phyloP scores from a whole-genome alignment of 1,140 invertebrate genomes.

The Planococcus citri region DNA sequence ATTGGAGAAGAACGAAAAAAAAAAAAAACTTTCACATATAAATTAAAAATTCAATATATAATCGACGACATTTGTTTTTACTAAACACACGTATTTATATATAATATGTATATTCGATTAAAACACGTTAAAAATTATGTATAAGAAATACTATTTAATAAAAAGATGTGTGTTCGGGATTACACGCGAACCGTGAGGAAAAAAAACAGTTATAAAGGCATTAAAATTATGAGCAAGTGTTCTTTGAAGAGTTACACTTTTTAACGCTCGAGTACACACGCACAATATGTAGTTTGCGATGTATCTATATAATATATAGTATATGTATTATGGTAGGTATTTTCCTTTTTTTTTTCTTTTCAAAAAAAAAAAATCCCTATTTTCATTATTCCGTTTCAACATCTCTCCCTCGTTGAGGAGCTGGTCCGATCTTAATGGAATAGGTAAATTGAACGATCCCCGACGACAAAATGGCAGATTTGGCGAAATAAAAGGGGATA shows the following conservation, averaged over 20 bases:
- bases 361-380: no score
- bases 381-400: no score
- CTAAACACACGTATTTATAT: neutral
- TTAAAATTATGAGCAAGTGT: slow-evolving; percentile 2
- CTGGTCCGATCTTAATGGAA: no score
- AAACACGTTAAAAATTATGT: neutral
- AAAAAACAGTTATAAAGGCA: neutral
- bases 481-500: no score
- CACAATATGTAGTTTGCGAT: no score
- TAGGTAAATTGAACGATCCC: no score
- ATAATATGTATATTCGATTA: neutral
- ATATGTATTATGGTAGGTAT: no score
- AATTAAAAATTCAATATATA: neutral
- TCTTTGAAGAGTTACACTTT: neutral
- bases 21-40: neutral
- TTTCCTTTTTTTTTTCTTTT: no score
- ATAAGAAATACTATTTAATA: neutral
- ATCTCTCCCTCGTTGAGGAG: no score
- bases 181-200: neutral
- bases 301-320: no score
- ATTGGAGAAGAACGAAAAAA: neutral
- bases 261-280: neutral
- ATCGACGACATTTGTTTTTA: neutral
- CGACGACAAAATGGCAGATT: no score
- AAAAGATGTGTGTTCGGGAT: neutral